phyloP scores from a whole-genome alignment of 2,888 invertebrate genomes.

The Tyria jacobaeae region DNA sequence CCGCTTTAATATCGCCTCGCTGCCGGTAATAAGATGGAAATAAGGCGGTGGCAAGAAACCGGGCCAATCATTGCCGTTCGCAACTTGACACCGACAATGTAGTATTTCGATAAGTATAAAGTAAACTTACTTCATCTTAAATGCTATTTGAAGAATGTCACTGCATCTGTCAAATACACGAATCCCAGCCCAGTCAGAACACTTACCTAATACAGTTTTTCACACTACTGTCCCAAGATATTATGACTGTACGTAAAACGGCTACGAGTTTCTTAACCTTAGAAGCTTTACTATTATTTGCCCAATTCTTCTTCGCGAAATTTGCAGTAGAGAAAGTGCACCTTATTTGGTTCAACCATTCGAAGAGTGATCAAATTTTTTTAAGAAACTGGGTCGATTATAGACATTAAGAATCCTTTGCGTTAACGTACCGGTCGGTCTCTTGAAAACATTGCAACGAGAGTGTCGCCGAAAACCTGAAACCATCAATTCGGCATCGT shows the following conservation, averaged over 20 bases:
- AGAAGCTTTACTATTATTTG: background rate
- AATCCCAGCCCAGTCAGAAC: background rate
- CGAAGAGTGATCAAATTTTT: too few relatives aligned
- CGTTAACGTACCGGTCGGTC: too few relatives aligned
- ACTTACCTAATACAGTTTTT: background rate
- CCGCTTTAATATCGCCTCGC: conserved; percentile 83
- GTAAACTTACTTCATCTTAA: conserved; percentile 45
- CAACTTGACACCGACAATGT: conserved; percentile 70
- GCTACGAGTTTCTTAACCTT: conserved; percentile 1
- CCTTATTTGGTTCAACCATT: too few relatives aligned
- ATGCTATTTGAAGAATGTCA: conserved; percentile 30
- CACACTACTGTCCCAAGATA: background rate
- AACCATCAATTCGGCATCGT: too few relatives aligned
- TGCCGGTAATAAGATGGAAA: conserved; percentile 86
- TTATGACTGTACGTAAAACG: conserved; percentile 4
- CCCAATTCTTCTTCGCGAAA: background rate
- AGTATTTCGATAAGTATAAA: conserved; percentile 57
- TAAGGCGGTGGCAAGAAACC: conserved; percentile 82
- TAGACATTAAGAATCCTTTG: too few relatives aligned
- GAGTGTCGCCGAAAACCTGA: too few relatives aligned
- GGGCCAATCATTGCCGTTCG: conserved; percentile 81
- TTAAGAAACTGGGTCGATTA: too few relatives aligned
- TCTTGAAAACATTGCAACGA: too few relatives aligned
- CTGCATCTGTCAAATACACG: background rate
- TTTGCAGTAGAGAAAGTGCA: too few relatives aligned